A percentile compares a stretch with the other conserved stretches of the same genome.
phyloP scores from a whole-genome alignment of 2,113 vertebrate species.

The Lamprotornis superbus region DNA sequence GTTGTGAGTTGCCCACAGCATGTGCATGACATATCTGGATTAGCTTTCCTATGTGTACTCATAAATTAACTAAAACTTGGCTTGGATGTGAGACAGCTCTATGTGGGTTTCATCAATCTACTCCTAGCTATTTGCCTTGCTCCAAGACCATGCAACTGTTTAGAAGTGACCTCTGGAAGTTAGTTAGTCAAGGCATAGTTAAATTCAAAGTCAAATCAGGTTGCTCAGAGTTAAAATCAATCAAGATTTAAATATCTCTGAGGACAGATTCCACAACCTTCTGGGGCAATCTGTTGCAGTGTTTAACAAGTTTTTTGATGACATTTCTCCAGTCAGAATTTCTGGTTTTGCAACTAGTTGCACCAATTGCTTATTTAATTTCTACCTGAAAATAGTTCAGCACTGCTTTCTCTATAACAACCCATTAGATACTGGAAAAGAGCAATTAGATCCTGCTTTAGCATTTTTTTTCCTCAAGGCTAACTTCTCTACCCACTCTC shows the following conservation, averaged over 20 bases:
- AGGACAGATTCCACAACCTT: neutral
- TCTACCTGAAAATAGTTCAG: neutral
- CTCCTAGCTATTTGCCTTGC: neutral
- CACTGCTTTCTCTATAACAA: neutral
- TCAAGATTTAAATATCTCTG: neutral
- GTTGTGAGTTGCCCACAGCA: neutral
- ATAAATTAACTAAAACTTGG: neutral
- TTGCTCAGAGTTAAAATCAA: neutral
- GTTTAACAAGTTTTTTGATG: neutral
- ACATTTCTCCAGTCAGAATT: neutral
- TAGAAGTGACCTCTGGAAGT: neutral
- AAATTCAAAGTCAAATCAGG: neutral
- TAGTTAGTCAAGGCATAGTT: neutral
- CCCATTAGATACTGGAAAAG: neutral
- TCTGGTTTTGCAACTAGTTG: neutral
- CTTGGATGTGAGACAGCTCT: neutral
- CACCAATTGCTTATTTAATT: neutral
- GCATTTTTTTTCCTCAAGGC: neutral
- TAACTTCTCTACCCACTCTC: neutral
- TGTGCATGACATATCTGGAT: neutral
- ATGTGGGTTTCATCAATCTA: neutral
- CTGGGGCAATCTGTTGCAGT: neutral
- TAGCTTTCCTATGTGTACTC: neutral
- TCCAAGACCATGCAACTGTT: neutral
- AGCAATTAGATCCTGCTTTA: neutral